These are phyloP conservation scores for Lerema accius DNA, from an alignment of 1,140 invertebrate species.

Conservation along the genomic window DNA sequence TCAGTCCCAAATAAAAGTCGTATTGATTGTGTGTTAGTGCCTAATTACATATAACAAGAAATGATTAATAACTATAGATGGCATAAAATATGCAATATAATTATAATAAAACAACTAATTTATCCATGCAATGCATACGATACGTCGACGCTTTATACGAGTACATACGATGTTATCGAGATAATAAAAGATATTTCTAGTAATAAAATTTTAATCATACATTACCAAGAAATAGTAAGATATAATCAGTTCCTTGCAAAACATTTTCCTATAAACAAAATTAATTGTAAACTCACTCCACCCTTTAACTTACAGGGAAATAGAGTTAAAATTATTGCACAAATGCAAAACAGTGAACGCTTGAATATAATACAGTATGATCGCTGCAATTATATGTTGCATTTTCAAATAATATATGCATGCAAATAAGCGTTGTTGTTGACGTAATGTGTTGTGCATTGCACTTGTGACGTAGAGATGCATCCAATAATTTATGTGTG, in stretches of 20 bases:
- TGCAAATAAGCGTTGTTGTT: conserved; percentile 45
- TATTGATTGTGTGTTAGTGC: too few species aligned
- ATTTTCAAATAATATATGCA: conserved; percentile 45
- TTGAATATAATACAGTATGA: conserved; percentile 30
- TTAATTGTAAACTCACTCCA: background rate
- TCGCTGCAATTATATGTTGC: conserved; percentile 37
- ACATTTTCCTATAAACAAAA: background rate
- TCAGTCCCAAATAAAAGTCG: too few species aligned
- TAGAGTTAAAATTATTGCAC: background rate
- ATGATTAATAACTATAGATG: too few species aligned
- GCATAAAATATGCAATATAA: too few species aligned
- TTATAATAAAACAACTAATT: too few species aligned
- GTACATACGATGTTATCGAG: too few species aligned
- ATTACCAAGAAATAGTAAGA: background rate
- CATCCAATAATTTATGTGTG: conserved; percentile 15
- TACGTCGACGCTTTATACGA: too few species aligned
- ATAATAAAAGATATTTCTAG: too few species aligned
- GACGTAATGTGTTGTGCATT: conserved; percentile 49
- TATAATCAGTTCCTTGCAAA: conserved; percentile 7
- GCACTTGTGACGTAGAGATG: conserved; percentile 28
- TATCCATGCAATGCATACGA: too few species aligned
- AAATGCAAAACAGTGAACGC: conserved; percentile 15
- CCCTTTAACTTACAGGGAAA: background rate
- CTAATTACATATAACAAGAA: too few species aligned
- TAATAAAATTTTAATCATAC: background rate